Conservation (phyloP, 1,140 invertebrate genomes). For the Phocides pigmalion region DNA sequence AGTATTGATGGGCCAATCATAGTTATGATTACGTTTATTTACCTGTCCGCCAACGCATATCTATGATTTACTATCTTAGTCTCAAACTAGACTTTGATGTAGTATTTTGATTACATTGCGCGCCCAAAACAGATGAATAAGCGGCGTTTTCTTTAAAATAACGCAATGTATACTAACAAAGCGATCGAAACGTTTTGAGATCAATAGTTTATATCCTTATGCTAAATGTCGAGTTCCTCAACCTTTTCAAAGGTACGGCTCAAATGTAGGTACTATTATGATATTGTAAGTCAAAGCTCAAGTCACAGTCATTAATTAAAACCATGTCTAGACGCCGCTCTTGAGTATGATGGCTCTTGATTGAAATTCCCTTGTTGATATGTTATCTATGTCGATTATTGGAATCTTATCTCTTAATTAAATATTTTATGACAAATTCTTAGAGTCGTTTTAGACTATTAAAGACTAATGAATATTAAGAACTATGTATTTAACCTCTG, state of each 20-base stretch:
- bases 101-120: conserved; percentile 8
- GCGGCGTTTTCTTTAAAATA: not conserved
- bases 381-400: not conserved
- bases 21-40: conserved; percentile 58
- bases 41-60: conserved; percentile 53
- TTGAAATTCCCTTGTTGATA: conserved; percentile 13
- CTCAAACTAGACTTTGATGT: not conserved
- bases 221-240: not conserved
- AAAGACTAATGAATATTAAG: too few relatives aligned
- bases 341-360: conserved; percentile 9
- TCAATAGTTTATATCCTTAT: not conserved
- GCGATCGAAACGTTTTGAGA: not conserved
- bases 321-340: conserved; percentile 16
- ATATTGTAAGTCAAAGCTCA: conserved; percentile 6
- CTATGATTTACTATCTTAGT: not conserved
- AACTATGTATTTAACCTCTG: too few relatives aligned
- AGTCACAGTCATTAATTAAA: conserved; percentile 21
- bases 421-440: not conserved
- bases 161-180: conserved; percentile 4
- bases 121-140: not conserved
- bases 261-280: not conserved
- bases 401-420: not conserved
- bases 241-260: not conserved
- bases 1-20: conserved; percentile 51
- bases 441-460: not conserved